Evolutionary conservation across 2,797 vertebrate species (phyloP).

Genomic region (Petrocephalus sullivani): DNA sequence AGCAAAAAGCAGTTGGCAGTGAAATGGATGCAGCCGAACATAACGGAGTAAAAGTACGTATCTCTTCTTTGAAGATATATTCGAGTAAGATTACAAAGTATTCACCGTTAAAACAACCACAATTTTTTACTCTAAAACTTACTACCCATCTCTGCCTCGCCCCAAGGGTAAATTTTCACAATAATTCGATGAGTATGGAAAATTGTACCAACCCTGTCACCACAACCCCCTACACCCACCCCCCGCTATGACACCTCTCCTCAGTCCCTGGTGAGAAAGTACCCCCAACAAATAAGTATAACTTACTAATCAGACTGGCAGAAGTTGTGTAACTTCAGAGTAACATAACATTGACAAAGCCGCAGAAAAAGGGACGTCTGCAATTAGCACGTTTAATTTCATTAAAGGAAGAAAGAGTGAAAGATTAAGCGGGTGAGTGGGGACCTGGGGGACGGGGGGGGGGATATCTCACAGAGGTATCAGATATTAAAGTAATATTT

Average conservation of each 20-base stretch:
- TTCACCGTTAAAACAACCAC: neutral
- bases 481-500: neutral
- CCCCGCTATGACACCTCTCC: neutral
- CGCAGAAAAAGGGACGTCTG: neutral
- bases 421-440: neutral
- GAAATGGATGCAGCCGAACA: neutral
- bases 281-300: neutral
- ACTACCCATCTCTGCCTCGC: too few relatives aligned
- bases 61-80: neutral
- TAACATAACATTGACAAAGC: neutral
- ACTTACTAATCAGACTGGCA: neutral
- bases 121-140: too few relatives aligned
- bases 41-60: neutral
- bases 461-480: neutral
- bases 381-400: neutral
- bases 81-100: neutral
- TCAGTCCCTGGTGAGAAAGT: neutral
- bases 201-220: neutral
- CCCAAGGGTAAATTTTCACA: too few relatives aligned
- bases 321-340: neutral
- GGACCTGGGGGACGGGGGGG: neutral
- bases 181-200: too few relatives aligned
- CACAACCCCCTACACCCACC: neutral
- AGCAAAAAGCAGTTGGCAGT: neutral
- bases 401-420: neutral